A percentile compares a stretch with the other conserved stretches of the same genome.
phyloP scores from a whole-genome alignment of 2,888 invertebrate genomes.

The Salticus scenicus region DNA sequence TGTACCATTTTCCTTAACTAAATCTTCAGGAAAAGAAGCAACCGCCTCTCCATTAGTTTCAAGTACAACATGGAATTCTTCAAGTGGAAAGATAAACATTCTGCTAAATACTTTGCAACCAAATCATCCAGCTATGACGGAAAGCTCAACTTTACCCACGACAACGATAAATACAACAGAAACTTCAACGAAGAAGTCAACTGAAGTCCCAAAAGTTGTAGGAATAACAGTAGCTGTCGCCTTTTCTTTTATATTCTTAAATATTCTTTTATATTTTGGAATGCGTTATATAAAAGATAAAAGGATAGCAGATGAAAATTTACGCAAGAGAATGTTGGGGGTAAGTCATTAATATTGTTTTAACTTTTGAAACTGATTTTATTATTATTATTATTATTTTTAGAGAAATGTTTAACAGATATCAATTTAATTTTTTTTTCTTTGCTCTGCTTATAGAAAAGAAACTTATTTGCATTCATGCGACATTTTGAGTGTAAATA shows the following conservation, averaged over 20 bases:
- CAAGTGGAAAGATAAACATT: background rate
- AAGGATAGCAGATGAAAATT: conserved; percentile 62
- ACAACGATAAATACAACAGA: conserved; percentile 67
- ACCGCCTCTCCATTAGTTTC: background rate
- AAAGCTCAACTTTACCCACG: conserved; percentile 74
- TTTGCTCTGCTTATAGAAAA: no score
- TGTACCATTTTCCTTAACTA: conserved; percentile 69
- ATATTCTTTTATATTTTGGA: conserved; percentile 71
- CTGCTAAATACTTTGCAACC: conserved; percentile 17
- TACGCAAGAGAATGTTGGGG: conserved; percentile 56
- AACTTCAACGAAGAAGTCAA: no score
- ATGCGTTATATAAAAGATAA: conserved; percentile 71
- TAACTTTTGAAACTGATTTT: no score
- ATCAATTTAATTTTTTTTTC: background rate
- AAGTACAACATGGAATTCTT: background rate
- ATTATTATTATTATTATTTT: no score
- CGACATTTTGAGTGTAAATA: no score
- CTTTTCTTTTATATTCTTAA: conserved; percentile 70
- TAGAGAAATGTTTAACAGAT: background rate
- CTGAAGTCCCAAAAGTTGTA: conserved; percentile 61
- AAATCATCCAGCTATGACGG: conserved; percentile 22
- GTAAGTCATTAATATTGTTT: conserved; percentile 39
- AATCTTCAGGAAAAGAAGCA: background rate
- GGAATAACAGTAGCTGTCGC: conserved; percentile 87
- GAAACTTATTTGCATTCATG: no score